A percentile compares a stretch with the other conserved stretches of the same genome.
phyloP scores from a whole-genome alignment of 1,140 invertebrate genomes.

The Psilanteris sp. region DNA sequence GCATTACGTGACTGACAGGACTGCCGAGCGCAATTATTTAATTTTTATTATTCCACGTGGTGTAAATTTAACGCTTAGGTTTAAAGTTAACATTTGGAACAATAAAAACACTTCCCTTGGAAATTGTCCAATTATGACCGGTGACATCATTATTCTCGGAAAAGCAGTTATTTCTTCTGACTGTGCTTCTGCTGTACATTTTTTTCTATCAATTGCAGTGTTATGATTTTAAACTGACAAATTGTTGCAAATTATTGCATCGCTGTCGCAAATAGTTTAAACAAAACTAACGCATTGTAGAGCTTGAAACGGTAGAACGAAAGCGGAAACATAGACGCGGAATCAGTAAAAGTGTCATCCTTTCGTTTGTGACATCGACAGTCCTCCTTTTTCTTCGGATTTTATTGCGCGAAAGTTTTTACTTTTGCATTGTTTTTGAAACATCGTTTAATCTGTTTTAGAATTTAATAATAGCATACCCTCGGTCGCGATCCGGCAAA shows the following conservation, averaged over 20 bases:
- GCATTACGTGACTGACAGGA: slow-evolving; percentile 42
- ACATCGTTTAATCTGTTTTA: slow-evolving; percentile 18
- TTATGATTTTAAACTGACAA: too few relatives aligned
- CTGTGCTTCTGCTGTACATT: not conserved
- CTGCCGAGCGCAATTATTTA: slow-evolving; percentile 27
- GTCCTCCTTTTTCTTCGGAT: slow-evolving; percentile 31
- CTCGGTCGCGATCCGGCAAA: slow-evolving; percentile 10
- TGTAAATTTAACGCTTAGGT: slow-evolving; percentile 34
- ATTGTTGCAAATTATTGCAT: too few relatives aligned
- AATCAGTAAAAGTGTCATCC: slow-evolving; percentile 29
- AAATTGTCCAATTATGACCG: slow-evolving; percentile 47
- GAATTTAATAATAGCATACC: slow-evolving; percentile 15
- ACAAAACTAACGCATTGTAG: slow-evolving; percentile 1
- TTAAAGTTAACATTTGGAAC: slow-evolving; percentile 46
- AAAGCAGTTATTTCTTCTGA: slow-evolving; percentile 20
- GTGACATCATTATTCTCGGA: slow-evolving; percentile 55
- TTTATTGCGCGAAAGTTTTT: slow-evolving; percentile 52
- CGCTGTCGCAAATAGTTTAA: not conserved
- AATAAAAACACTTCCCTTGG: slow-evolving; percentile 48
- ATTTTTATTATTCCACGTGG: slow-evolving; percentile 46
- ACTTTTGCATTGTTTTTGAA: slow-evolving; percentile 35
- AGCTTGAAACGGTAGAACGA: too few relatives aligned
- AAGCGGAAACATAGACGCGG: too few relatives aligned
- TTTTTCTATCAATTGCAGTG: slow-evolving; percentile 15
- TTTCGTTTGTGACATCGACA: not conserved